Conservation (phyloP, 1,140 invertebrate genomes). For the Apis dorsata region DNA sequence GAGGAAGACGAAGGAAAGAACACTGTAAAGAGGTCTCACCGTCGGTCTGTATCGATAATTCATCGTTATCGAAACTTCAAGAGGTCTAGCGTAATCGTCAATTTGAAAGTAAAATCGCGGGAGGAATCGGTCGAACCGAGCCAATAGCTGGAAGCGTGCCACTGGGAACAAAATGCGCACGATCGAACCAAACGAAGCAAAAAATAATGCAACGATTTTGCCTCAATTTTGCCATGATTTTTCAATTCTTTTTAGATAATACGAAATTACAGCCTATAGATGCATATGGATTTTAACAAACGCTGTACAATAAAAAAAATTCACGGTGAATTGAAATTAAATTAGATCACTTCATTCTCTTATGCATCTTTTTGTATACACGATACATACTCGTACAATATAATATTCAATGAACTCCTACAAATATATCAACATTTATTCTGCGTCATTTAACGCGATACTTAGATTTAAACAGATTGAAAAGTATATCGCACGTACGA, state of each 20-base stretch:
- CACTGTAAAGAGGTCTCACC: neutral
- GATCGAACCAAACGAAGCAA: neutral
- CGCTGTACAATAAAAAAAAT: neutral
- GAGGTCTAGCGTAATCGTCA: slow-evolving; percentile 15
- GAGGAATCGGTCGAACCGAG: neutral
- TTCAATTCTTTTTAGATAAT: neutral
- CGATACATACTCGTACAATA: too few species aligned
- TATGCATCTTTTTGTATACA: neutral
- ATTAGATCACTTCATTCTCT: neutral
- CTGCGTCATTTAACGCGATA: neutral
- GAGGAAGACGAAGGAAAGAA: neutral
- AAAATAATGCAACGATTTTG: neutral
- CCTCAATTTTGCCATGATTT: neutral
- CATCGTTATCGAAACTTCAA: slow-evolving; percentile 30
- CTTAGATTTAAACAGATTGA: neutral
- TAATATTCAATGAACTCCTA: neutral
- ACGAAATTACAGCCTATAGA: neutral
- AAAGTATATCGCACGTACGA: neutral
- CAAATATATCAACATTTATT: neutral
- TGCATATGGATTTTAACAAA: neutral
- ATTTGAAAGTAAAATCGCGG: slow-evolving; percentile 40
- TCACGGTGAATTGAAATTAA: neutral
- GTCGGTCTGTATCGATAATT: slow-evolving; percentile 14
- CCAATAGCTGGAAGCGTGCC: slow-evolving; percentile 12
- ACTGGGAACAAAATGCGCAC: slow-evolving; percentile 3